Conservation (phyloP, 2,113 vertebrate species). For the Pseudorhombus dupliciocellatus region DNA sequence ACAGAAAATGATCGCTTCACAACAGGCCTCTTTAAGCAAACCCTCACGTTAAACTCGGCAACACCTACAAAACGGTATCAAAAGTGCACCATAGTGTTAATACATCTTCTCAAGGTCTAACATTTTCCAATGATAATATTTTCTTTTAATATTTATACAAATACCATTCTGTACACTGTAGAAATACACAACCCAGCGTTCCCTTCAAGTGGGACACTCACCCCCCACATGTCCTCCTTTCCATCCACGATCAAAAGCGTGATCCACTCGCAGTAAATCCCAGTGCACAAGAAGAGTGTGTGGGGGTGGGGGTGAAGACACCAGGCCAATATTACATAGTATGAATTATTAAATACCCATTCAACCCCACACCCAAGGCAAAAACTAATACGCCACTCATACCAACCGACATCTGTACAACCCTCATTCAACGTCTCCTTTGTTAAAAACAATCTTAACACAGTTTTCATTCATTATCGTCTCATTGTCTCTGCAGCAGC, state of each 20-base stretch:
- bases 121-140: conserved; percentile 79
- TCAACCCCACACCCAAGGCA: conserved; percentile 70
- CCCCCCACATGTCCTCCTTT: conserved; percentile 15
- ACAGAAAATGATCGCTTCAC: conserved; percentile 87
- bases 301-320: conserved; percentile 41
- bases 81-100: conserved; percentile 90
- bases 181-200: conserved; percentile 81
- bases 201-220: conserved; percentile 33
- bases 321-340: conserved; percentile 65
- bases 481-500: conserved; percentile 65
- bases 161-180: conserved; percentile 91
- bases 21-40: conserved; percentile 86
- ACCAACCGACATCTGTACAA: conserved; percentile 73
- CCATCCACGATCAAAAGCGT: conserved; percentile 61
- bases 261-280: conserved; percentile 52
- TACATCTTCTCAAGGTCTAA: conserved; percentile 82
- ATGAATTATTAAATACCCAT: conserved; percentile 78
- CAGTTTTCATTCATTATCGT: conserved; percentile 71
- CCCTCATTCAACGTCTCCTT: conserved; percentile 54
- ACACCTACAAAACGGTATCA: conserved; percentile 91
- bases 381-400: conserved; percentile 70
- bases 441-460: conserved; percentile 65
- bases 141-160: conserved; percentile 87
- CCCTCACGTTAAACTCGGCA: conserved; percentile 85
- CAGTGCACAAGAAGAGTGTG: conserved; percentile 59